Conservation (phyloP, 2,113 vertebrate species). For the Camelus bactrianus region DNA sequence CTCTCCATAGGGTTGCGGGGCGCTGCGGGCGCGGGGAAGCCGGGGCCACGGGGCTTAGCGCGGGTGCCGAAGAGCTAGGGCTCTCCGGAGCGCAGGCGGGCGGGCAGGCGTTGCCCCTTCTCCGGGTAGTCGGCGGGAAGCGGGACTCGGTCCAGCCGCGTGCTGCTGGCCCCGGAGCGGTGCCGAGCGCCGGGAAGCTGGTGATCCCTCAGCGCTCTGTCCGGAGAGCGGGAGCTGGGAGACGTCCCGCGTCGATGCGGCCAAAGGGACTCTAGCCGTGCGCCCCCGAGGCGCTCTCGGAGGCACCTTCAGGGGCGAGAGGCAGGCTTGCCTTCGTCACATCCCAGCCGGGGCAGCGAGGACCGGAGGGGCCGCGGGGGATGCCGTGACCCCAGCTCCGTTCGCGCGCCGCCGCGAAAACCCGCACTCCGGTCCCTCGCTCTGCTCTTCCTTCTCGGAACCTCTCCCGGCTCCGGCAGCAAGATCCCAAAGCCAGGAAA, state of each 20-base stretch:
- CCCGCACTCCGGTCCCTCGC: neutral
- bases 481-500: conserved; percentile 76
- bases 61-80: neutral
- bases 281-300: neutral
- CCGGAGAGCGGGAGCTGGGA: neutral
- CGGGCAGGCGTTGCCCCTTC: neutral
- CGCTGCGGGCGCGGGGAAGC: neutral
- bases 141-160: neutral
- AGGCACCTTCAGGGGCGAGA: neutral
- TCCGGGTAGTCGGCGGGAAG: conserved; percentile 1
- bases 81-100: neutral
- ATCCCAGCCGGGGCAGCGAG: neutral
- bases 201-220: neutral
- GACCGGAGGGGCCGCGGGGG: neutral
- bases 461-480: conserved; percentile 69
- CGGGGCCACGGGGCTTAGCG: neutral
- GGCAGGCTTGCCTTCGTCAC: conserved; percentile 5
- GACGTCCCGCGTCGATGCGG: conserved; percentile 18
- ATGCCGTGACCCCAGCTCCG: neutral
- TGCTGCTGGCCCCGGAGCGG: conserved; percentile 55
- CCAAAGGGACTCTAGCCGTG: neutral
- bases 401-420: conserved; percentile 18
- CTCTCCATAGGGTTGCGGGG: conserved; percentile 4
- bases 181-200: neutral
- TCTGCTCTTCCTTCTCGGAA: conserved; percentile 12